Conservation (phyloP, 1,140 invertebrate species). For the Lasioglossum baleicum region DNA sequence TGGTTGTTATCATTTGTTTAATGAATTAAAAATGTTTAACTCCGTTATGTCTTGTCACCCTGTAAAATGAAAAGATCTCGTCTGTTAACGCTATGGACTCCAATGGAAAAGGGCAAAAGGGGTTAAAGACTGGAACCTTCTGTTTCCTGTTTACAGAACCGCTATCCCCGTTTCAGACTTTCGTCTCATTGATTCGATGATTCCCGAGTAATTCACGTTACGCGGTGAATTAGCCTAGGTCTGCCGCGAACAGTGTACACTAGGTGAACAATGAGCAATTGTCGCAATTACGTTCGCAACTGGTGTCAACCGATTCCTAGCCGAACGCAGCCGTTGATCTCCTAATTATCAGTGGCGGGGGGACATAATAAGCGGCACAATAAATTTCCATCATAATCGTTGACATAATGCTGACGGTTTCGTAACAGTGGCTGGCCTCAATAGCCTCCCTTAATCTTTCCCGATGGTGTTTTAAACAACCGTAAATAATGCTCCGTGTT, state of each 20-base stretch:
- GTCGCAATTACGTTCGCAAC: background rate
- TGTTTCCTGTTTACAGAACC: background rate
- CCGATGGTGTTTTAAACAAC: slow-evolving; percentile 25
- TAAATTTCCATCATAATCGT: slow-evolving; percentile 42
- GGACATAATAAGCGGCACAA: slow-evolving; percentile 24
- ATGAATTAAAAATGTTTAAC: too few relatives aligned
- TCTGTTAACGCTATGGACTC: background rate
- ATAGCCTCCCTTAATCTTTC: slow-evolving; percentile 34
- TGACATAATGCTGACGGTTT: slow-evolving; percentile 23
- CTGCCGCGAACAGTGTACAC: background rate
- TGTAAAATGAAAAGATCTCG: background rate
- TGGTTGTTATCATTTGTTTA: too few relatives aligned
- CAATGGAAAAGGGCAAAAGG: background rate
- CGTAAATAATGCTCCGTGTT: slow-evolving; percentile 42
- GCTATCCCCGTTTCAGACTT: background rate
- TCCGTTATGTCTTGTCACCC: too few relatives aligned
- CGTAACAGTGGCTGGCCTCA: slow-evolving; percentile 36
- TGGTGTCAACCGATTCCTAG: background rate
- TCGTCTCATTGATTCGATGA: background rate
- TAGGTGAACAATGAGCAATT: slow-evolving; percentile 2
- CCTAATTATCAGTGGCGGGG: slow-evolving; percentile 24
- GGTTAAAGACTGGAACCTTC: background rate
- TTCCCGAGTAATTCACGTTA: background rate
- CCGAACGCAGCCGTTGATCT: background rate
- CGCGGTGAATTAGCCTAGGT: background rate